These are phyloP conservation scores for Busseola fusca DNA, from an alignment of 2,888 invertebrate genomes.

Conservation along the genomic window DNA sequence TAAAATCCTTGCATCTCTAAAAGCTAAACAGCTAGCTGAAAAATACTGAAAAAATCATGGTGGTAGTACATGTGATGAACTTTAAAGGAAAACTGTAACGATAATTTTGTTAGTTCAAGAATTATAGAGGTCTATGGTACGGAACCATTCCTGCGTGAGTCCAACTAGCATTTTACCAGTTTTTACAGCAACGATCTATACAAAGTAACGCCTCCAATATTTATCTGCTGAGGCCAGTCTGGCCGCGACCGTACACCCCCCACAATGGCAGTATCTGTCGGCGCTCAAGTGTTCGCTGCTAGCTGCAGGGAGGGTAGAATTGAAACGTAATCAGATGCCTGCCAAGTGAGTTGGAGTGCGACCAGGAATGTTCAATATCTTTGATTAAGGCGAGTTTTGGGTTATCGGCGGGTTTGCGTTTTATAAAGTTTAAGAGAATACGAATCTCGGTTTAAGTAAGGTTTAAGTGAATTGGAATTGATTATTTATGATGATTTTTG, in stretches of 20 bases:
- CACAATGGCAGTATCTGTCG: constrained; percentile 19
- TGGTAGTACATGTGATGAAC: too few relatives aligned
- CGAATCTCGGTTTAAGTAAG: neutral
- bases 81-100: too few relatives aligned
- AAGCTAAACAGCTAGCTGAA: too few relatives aligned
- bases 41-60: too few relatives aligned
- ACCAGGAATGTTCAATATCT: constrained; percentile 55
- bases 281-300: constrained; percentile 25
- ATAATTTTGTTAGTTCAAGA: too few relatives aligned
- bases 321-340: constrained; percentile 60
- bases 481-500: constrained; percentile 4
- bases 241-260: constrained; percentile 27
- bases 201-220: neutral
- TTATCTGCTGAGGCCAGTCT: neutral
- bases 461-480: constrained; percentile 4
- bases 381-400: constrained; percentile 36
- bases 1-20: too few relatives aligned
- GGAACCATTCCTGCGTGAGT: too few relatives aligned
- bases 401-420: constrained; percentile 8
- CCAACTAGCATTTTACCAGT: too few relatives aligned
- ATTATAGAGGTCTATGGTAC: too few relatives aligned
- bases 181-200: neutral
- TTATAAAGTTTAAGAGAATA: constrained; percentile 26
- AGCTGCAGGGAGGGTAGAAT: constrained; percentile 40
- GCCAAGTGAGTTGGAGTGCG: constrained; percentile 52